Conservation (phyloP, 2,113 vertebrate genomes). For the Atrichornis clamosus region DNA sequence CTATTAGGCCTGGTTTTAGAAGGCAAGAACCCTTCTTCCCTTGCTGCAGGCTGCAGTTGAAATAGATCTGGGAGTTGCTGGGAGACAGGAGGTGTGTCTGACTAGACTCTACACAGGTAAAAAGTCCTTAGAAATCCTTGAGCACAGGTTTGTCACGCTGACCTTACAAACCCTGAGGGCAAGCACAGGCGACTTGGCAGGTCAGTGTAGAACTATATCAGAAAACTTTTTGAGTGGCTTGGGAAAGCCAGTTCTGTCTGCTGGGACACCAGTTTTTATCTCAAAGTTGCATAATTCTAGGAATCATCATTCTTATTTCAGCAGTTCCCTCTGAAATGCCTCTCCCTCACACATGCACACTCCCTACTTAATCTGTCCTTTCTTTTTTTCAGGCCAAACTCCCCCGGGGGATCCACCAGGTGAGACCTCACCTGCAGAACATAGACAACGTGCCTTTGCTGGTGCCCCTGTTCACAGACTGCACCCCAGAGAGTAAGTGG, state of each 20-base stretch:
- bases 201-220: neutral
- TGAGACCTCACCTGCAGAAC: conserved; percentile 95
- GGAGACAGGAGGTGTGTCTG: neutral
- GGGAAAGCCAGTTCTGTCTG: neutral
- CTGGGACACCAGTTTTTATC: neutral
- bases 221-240: neutral
- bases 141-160: neutral
- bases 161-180: neutral
- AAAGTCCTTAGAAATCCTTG: neutral
- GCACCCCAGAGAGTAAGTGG: conserved; percentile 93
- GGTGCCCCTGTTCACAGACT: conserved; percentile 98
- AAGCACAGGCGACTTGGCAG: neutral
- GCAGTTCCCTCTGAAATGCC: neutral
- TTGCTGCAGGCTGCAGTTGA: neutral
- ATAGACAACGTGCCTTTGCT: conserved; percentile 98
- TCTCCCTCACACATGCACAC: neutral
- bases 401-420: conserved; percentile 96
- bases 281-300: neutral
- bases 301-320: neutral
- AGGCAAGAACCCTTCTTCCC: neutral
- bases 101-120: neutral
- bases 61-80: neutral
- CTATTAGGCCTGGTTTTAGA: neutral
- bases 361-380: neutral
- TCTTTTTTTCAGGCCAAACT: conserved; percentile 87